These are phyloP conservation scores for Zaprionus davidi DNA, from an alignment of 1,140 invertebrate species.

Conservation along the genomic window DNA sequence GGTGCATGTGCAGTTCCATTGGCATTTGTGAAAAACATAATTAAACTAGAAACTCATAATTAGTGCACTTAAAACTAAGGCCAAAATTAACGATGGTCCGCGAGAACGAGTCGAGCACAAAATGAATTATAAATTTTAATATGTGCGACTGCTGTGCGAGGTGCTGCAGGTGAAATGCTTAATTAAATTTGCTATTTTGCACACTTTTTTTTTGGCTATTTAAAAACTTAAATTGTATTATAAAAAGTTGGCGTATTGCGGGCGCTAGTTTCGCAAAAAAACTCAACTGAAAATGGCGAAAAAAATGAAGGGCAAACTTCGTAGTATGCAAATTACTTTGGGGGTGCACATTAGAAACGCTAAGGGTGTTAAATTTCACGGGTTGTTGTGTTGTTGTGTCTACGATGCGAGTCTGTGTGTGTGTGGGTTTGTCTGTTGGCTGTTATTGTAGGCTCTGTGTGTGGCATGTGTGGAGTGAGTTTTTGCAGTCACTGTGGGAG, in stretches of 20 bases:
- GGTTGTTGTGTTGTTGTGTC: constrained; percentile 53
- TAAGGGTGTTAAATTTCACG: constrained; percentile 67
- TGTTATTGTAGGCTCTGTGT: constrained; percentile 25
- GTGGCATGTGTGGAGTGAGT: constrained; percentile 36
- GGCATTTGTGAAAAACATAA: constrained; percentile 40
- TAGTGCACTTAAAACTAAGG: constrained; percentile 60
- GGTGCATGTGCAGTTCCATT: constrained; percentile 11
- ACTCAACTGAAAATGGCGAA: constrained; percentile 25
- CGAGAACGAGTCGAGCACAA: constrained; percentile 7
- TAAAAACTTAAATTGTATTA: constrained; percentile 54
- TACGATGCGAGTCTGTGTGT: constrained; percentile 27
- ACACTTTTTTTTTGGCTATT: constrained; percentile 44
- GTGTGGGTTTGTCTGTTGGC: constrained; percentile 4
- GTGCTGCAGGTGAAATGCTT: constrained; percentile 73
- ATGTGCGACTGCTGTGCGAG: constrained; percentile 3
- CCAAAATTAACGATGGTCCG: constrained; percentile 33
- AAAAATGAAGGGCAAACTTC: constrained; percentile 54
- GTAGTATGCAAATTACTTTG: constrained; percentile 72
- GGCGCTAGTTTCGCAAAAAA: constrained; percentile 21
- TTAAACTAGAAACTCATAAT: constrained; percentile 62
- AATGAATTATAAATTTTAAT: constrained; percentile 48
- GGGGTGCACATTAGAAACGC: constrained; percentile 60
- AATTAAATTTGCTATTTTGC: constrained; percentile 56
- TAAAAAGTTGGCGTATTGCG: constrained; percentile 40
- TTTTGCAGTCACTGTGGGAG: constrained; percentile 43